Evolutionary conservation across 2,113 vertebrate species (phyloP).

Genomic region (Leucopternis melanops): DNA sequence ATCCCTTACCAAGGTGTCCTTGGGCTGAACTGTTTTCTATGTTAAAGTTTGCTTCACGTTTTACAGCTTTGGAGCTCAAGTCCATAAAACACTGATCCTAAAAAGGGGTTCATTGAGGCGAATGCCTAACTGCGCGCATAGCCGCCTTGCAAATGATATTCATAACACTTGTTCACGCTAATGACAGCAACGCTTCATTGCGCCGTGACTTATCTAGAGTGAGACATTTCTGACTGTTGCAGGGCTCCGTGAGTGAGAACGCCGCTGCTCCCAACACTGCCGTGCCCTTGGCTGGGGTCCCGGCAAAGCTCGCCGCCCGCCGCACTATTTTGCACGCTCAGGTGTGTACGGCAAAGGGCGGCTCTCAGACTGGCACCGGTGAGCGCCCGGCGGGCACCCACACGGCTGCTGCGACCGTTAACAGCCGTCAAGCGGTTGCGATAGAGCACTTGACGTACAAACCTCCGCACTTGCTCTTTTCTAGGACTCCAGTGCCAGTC

Average conservation of each 20-base stretch:
- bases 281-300: fast-evolving
- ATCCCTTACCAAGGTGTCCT: not conserved
- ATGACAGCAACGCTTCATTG: not conserved
- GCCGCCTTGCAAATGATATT: not conserved
- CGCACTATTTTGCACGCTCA: fast-evolving
- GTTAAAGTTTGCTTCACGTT: not conserved
- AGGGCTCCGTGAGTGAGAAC: not conserved
- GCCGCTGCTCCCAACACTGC: fast-evolving
- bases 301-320: not conserved
- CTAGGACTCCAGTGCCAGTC: not conserved
- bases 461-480: fast-evolving
- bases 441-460: fast-evolving
- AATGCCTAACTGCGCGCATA: not conserved
- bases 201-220: fast-evolving
- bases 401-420: fast-evolving
- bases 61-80: not conserved
- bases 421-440: fast-evolving
- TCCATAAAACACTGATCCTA: not conserved
- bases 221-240: not conserved
- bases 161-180: not conserved
- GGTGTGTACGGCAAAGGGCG: fast-evolving
- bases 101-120: not conserved
- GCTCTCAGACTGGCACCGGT: fast-evolving
- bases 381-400: not conserved
- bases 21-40: not conserved